phyloP scores from a whole-genome alignment of 2,113 vertebrate species.

The Catagonus wagneri region DNA sequence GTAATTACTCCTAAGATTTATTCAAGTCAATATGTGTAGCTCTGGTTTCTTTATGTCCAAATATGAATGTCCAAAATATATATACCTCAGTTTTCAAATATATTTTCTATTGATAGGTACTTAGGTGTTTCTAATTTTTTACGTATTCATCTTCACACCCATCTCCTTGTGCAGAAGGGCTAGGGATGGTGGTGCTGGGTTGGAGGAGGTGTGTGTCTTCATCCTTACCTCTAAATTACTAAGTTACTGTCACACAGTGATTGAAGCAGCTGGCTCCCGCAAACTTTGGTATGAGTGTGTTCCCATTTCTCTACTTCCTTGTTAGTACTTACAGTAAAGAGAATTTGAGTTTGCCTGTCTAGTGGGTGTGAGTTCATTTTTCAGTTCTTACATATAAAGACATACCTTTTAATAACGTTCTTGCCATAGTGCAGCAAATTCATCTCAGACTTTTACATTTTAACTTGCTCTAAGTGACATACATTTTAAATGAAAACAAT shows the following conservation, averaged over 20 bases:
- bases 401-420: slow-evolving; percentile 61
- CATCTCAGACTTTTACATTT: slow-evolving; percentile 78
- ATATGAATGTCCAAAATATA: slow-evolving; percentile 4
- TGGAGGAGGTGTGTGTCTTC: background rate
- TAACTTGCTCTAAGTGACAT: slow-evolving; percentile 64
- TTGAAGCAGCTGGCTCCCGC: background rate
- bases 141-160: background rate
- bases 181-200: background rate
- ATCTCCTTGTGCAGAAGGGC: background rate
- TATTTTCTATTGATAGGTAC: background rate
- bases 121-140: slow-evolving; percentile 1
- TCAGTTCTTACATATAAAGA: slow-evolving; percentile 32
- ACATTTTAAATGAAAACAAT: slow-evolving; percentile 65
- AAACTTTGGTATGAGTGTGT: background rate
- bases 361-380: background rate
- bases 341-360: background rate
- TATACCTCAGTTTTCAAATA: background rate
- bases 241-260: background rate
- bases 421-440: slow-evolving; percentile 75
- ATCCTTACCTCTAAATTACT: background rate
- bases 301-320: slow-evolving; percentile 1
- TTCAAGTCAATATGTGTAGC: background rate
- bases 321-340: slow-evolving; percentile 4
- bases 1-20: slow-evolving; percentile 34
- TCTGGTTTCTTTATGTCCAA: slow-evolving; percentile 36